Evolutionary conservation across 2,888 invertebrate species (phyloP).

Genomic region (Leucoma salicis): DNA sequence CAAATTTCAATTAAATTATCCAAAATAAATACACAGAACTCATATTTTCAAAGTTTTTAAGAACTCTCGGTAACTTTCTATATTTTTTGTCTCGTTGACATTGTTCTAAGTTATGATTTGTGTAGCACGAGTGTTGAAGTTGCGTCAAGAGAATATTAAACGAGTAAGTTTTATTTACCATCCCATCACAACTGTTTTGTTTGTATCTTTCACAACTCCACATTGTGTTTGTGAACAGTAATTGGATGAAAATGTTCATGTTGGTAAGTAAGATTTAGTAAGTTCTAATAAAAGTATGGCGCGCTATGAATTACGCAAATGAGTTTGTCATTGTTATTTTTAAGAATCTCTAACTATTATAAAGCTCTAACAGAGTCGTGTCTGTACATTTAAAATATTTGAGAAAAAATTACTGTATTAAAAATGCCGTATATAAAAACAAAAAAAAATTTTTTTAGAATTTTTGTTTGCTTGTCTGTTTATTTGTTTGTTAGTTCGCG

Average conservation of each 20-base stretch:
- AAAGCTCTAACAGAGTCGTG: too few species aligned
- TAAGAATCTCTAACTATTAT: too few species aligned
- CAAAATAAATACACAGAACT: background rate
- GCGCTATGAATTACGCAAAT: too few species aligned
- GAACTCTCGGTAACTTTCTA: background rate
- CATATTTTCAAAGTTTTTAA: background rate
- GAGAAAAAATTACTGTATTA: too few species aligned
- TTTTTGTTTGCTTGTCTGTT: too few species aligned
- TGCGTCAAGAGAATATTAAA: slow-evolving; percentile 12
- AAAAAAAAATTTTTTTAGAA: too few species aligned
- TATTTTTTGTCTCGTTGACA: background rate
- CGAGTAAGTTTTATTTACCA: slow-evolving; percentile 15
- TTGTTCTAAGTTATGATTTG: slow-evolving; percentile 20
- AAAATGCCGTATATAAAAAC: too few species aligned
- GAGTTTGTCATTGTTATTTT: too few species aligned
- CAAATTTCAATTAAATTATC: background rate
- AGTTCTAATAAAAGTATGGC: too few species aligned
- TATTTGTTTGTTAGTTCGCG: too few species aligned
- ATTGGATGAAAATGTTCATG: slow-evolving; percentile 5
- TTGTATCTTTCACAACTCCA: slow-evolving; percentile 5
- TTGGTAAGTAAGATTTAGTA: too few species aligned
- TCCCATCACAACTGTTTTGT: slow-evolving; percentile 1
- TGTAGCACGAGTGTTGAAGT: slow-evolving; percentile 9
- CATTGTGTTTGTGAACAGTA: slow-evolving; percentile 1
- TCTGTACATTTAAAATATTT: too few species aligned